Conservation (phyloP, 2,888 invertebrate species). For the Electrophaes corylata region DNA sequence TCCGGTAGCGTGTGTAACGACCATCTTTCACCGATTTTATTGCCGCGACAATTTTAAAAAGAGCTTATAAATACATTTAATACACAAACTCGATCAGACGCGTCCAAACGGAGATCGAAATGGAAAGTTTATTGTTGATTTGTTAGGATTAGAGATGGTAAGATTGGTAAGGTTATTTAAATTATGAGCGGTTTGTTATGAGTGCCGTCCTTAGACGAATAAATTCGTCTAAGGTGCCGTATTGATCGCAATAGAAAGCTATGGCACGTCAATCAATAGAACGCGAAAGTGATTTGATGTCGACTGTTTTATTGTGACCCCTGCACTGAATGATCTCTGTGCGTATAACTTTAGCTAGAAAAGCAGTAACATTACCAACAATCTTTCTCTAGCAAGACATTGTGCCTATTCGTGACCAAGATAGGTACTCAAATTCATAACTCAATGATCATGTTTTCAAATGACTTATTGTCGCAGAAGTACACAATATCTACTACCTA, state of each 20-base stretch:
- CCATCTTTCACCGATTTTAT: constrained; percentile 28
- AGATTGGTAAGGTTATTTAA: constrained; percentile 15
- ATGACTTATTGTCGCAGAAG: neutral
- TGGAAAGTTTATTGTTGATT: constrained; percentile 27
- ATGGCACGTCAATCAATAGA: constrained; percentile 24
- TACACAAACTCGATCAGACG: constrained; percentile 17
- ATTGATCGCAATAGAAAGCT: constrained; percentile 29
- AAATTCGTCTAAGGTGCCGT: no score
- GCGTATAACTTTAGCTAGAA: neutral
- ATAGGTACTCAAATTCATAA: neutral
- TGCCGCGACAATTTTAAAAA: constrained; percentile 23
- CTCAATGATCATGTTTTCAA: neutral
- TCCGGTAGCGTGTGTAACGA: constrained; percentile 33
- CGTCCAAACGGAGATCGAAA: constrained; percentile 11
- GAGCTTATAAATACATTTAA: constrained; percentile 18
- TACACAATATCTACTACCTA: neutral
- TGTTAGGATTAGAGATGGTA: constrained; percentile 25
- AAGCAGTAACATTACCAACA: neutral
- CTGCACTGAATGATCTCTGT: constrained; percentile 12
- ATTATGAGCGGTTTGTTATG: constrained; percentile 22
- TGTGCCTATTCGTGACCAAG: neutral
- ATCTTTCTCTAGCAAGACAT: neutral
- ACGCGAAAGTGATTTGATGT: constrained; percentile 21
- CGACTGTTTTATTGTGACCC: constrained; percentile 12
- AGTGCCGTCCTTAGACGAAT: no score